Percentiles rank a stretch among this genome's conserved stretches.
Evolutionary conservation across 1,140 invertebrate species (phyloP).

Genomic region (Leptoteleia sp.): DNA sequence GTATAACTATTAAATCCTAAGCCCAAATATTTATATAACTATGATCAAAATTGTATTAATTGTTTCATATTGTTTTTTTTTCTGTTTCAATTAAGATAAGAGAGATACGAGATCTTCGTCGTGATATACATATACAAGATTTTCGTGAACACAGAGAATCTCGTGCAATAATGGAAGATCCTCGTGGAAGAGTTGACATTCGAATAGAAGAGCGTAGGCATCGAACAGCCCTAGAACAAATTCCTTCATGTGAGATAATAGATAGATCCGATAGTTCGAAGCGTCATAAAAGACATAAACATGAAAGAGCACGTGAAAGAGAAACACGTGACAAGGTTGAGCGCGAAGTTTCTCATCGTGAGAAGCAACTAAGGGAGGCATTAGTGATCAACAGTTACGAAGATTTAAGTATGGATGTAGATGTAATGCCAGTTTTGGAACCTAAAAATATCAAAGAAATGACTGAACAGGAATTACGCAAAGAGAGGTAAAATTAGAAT

Average conservation of each 20-base stretch:
- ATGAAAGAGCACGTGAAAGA: slow-evolving; percentile 73
- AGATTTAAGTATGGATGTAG: slow-evolving; percentile 70
- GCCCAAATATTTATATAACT: too few relatives aligned
- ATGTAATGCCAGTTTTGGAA: slow-evolving; percentile 66
- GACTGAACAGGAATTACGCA: slow-evolving; percentile 83
- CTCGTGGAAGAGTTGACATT: too few relatives aligned
- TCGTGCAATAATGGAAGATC: slow-evolving; percentile 77
- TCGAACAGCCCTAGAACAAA: too few relatives aligned
- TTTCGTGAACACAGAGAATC: slow-evolving; percentile 78
- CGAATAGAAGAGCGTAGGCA: slow-evolving; percentile 80
- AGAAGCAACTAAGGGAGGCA: slow-evolving; percentile 77
- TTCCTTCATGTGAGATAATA: slow-evolving; percentile 77
- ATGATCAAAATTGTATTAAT: too few relatives aligned
- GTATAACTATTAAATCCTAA: too few relatives aligned
- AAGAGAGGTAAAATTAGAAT: slow-evolving; percentile 82
- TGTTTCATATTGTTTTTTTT: too few relatives aligned
- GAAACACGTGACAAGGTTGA: slow-evolving; percentile 74
- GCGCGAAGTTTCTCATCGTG: slow-evolving; percentile 74
- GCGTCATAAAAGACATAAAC: slow-evolving; percentile 79
- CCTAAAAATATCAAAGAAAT: slow-evolving; percentile 75
- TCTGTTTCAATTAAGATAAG: too few relatives aligned
- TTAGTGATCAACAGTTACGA: slow-evolving; percentile 78
- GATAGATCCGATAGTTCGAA: slow-evolving; percentile 77
- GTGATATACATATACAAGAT: slow-evolving; percentile 81
- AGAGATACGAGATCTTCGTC: slow-evolving; percentile 73